Evolutionary conservation across 2,797 vertebrate species (phyloP), one percentile per base, ranked within the genome.

Genomic region (Cyprinella venusta): DNA sequence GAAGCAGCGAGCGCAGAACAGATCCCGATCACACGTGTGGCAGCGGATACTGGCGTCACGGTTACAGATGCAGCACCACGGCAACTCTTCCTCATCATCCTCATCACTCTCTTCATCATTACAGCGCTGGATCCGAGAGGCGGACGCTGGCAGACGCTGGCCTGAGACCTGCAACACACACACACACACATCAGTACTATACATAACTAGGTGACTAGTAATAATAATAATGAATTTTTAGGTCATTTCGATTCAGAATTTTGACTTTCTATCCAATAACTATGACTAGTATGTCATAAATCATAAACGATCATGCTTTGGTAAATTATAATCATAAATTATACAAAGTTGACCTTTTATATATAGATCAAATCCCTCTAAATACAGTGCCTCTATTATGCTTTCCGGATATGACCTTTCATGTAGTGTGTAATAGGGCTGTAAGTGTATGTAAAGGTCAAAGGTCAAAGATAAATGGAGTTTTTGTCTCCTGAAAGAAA

Each of bases 31-130:
- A 0, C 98, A 99, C 74, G 95, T 96, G 52, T 96, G 93, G 85
- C 98, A 99, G 81, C 96, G 96, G 76, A 99, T 76, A 4, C 89
- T 90, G 75, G 98, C 97, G 2, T 99, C 95, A 54, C 95, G 93
- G 0, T 97, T 98, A 90, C 98, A 99, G 92, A 99, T 98, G 90
- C 96, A 98, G 91, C 98, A 99, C 98, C 98, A 99, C 13, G 97
- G 97, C 85, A 99, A 94, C 89, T 98, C 97, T 3, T 98, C 96
- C 0, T 96, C 96, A 3, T 84, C 86, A 1, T 87, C 88, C 0
- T 71, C 95, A 5, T 94, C 96, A 0, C 84, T 72, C 2, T 84
- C 83, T 4, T 84, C 95, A 86, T 95, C 93, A n/a, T 24, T 68
- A 26, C 92, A 90, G n/a, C 87, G 79, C 81, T 89, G 89, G 63